phyloP scores from a whole-genome alignment of 1,140 invertebrate species.

The Helicoverpa zea region DNA sequence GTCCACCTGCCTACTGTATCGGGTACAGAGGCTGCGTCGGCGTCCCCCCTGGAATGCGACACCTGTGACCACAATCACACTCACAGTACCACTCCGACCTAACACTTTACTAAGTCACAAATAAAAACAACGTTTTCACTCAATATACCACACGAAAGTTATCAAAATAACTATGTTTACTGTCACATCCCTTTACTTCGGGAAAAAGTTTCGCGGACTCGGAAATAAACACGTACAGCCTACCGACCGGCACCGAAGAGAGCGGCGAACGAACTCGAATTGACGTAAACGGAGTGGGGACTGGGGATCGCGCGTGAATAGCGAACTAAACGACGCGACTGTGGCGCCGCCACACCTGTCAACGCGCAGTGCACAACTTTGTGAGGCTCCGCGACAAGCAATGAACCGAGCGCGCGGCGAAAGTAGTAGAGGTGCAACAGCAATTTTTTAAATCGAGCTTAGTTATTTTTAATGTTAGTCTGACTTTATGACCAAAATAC shows the following conservation, averaged over 20 bases:
- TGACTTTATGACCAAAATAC: not conserved
- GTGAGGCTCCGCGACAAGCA: slow-evolving; percentile 13
- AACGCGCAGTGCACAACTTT: slow-evolving; percentile 48
- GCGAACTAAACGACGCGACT: slow-evolving; percentile 63
- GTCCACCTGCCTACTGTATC: slow-evolving; percentile 72
- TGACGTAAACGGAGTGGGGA: slow-evolving; percentile 60
- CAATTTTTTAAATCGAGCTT: slow-evolving; percentile 20
- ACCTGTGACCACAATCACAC: slow-evolving; percentile 79
- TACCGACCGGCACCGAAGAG: slow-evolving; percentile 56
- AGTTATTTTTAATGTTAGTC: not conserved
- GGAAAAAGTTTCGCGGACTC: slow-evolving; percentile 77
- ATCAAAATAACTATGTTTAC: slow-evolving; percentile 25
- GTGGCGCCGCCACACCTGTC: slow-evolving; percentile 76
- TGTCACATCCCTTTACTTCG: slow-evolving; percentile 60
- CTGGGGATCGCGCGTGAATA: slow-evolving; percentile 59
- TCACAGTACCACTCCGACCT: slow-evolving; percentile 72
- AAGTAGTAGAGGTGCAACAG: slow-evolving; percentile 43
- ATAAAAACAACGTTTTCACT: slow-evolving; percentile 63
- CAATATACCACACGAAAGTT: slow-evolving; percentile 45
- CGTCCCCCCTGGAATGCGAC: slow-evolving; percentile 80
- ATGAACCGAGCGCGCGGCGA: slow-evolving; percentile 33
- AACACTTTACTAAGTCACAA: slow-evolving; percentile 58
- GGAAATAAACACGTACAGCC: slow-evolving; percentile 47
- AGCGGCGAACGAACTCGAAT: slow-evolving; percentile 68
- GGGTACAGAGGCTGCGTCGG: slow-evolving; percentile 75